Conservation (phyloP, 2,113 vertebrate species). For the Coptodon rendalli region DNA sequence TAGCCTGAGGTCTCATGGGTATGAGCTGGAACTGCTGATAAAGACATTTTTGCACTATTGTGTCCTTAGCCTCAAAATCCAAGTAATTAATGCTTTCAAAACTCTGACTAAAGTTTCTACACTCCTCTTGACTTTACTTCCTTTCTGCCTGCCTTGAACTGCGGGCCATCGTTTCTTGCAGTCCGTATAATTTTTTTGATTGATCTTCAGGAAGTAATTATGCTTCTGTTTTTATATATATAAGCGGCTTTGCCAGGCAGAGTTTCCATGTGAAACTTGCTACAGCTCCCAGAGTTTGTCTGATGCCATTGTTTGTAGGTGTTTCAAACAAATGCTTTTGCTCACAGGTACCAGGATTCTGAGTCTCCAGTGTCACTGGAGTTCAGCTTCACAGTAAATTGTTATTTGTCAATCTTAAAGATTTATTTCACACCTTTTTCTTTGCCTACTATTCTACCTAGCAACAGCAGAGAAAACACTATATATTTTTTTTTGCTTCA, state of each 20-base stretch:
- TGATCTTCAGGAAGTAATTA: constrained; percentile 41
- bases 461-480: not conserved
- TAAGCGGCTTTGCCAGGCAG: constrained; percentile 20
- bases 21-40: constrained; percentile 46
- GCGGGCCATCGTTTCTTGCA: not conserved
- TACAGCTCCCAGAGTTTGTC: not conserved
- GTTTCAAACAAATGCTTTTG: not conserved
- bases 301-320: constrained; percentile 14
- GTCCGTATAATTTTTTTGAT: constrained; percentile 6
- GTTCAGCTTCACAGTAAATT: not conserved
- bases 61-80: constrained; percentile 21
- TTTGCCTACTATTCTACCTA: not conserved
- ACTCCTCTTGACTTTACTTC: not conserved
- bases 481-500: not conserved
- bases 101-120: not conserved
- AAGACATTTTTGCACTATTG: constrained; percentile 33
- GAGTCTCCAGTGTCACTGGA: not conserved
- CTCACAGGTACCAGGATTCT: not conserved
- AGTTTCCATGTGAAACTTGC: not conserved
- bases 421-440: not conserved
- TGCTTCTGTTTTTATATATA: constrained; percentile 28
- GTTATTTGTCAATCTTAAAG: not conserved
- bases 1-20: constrained; percentile 24
- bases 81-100: constrained; percentile 22
- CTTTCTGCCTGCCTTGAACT: constrained; percentile 1